Evolutionary conservation across 2,797 vertebrate species (phyloP).

Genomic region (Chaetophractus vellerosus): DNA sequence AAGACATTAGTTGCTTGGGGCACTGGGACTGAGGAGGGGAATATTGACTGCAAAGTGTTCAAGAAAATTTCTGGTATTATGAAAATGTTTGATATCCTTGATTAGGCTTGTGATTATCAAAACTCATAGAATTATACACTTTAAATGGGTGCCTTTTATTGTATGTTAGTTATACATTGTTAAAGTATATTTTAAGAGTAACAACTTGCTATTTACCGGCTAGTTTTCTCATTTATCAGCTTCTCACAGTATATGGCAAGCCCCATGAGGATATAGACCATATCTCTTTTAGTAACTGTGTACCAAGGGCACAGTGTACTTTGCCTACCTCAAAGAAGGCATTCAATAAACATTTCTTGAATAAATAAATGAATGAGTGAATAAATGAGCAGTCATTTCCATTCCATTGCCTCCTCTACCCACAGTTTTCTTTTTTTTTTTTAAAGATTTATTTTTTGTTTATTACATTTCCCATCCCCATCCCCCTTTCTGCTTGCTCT

Average conservation of each 20-base stretch:
- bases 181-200: not conserved
- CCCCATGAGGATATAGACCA: not conserved
- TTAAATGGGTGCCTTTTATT: not conserved
- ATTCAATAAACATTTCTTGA: conserved; percentile 8
- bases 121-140: not conserved
- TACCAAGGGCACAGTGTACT: not conserved
- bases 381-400: not conserved
- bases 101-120: not conserved
- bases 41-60: not conserved
- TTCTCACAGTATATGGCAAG: not conserved
- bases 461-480: too few species aligned
- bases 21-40: not conserved
- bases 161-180: not conserved
- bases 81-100: not conserved
- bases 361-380: conserved; percentile 34
- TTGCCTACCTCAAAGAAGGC: conserved; percentile 14
- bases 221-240: conserved; percentile 30
- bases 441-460: too few species aligned
- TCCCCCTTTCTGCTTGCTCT: too few species aligned
- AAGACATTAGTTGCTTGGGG: not conserved
- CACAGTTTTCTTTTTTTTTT: conserved; percentile 66
- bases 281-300: not conserved
- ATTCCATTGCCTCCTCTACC: not conserved
- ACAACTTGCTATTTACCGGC: not conserved
- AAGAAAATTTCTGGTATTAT: not conserved